Conservation (phyloP, 2,113 vertebrate species). For the Phaethon lepturus region DNA sequence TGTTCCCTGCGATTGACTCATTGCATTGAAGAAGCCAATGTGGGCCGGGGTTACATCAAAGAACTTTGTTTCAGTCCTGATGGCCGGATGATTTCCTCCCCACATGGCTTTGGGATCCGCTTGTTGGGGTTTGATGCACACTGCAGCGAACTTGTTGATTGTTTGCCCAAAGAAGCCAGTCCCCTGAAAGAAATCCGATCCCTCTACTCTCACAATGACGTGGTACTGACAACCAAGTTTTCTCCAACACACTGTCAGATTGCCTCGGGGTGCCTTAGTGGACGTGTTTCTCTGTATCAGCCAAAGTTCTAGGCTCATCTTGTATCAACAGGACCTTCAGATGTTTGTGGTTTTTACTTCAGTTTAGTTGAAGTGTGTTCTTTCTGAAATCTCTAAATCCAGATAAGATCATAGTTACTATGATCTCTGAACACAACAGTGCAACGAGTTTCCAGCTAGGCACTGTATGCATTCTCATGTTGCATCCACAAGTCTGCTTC, state of each 20-base stretch:
- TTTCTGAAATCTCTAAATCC: slow-evolving; percentile 28
- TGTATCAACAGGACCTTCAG: slow-evolving; percentile 34
- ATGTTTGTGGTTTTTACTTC: slow-evolving; percentile 59
- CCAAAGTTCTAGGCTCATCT: slow-evolving; percentile 90
- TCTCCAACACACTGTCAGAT: slow-evolving; percentile 99
- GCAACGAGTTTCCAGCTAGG: background rate
- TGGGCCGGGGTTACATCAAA: slow-evolving; percentile 96
- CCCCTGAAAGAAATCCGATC: slow-evolving; percentile 92
- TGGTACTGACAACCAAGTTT: slow-evolving; percentile 99
- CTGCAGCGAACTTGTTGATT: slow-evolving; percentile 96
- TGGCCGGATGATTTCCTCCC: slow-evolving; percentile 96
- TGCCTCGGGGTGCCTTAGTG: slow-evolving; percentile 98
- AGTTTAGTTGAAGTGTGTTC: slow-evolving; percentile 67
- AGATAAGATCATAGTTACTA: slow-evolving; percentile 29
- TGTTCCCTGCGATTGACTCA: slow-evolving; percentile 94
- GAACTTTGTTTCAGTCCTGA: slow-evolving; percentile 98
- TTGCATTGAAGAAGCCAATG: slow-evolving; percentile 97
- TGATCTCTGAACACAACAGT: background rate
- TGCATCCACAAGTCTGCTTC: background rate
- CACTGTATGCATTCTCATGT: background rate
- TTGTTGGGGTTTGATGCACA: slow-evolving; percentile 91
- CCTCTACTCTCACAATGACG: slow-evolving; percentile 96
- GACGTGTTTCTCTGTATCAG: slow-evolving; percentile 96
- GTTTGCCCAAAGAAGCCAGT: slow-evolving; percentile 90
- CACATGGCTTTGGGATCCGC: slow-evolving; percentile 94